Evolutionary conservation across 2,797 vertebrate genomes (phyloP), one percentile per base, ranked within the genome.

Genomic region (Gymnoscopelus microlampas): DNA sequence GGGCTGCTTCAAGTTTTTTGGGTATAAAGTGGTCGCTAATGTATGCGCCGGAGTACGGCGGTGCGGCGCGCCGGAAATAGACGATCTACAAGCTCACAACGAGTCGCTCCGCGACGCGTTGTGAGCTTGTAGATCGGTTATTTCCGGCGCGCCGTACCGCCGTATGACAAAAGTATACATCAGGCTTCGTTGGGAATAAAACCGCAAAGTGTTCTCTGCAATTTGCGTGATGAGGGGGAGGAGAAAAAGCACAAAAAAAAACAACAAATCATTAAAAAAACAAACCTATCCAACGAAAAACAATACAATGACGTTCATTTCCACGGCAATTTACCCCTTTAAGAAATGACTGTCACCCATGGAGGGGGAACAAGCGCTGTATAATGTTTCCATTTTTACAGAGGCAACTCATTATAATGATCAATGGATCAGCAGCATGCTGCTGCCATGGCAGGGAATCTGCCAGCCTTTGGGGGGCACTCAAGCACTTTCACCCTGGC

Each of bases 401-500:
- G 79, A 66, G 70, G 71, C 74, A 50, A 73, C 82, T 84, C 81
- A 77, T 85, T 80, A 80, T 63, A 87, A 71, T 88, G 85, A 89
- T 81, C 66, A 81, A 87, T 83, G 79, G 68, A 82, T 66, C 67
- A 14, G 57, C 5, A 60, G 73, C 44, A 39, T 55, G 50, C 67
- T n/a, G 80, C 11, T 67, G 64, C 53, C 26, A 5, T 24, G 49
- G 73, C 47, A 56, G 71, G 88, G 13, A 77, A 2, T 54, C 48
- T 1, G 51, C 77, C 19, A 49, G 75, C 86, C 94, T 93, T 87
- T 72, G 78, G 94, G 92, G 91, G 94, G 93, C 91, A 90, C 89
- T 94, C 78, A 77, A 87, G 90, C 88, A 89, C 94, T 93, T 92
- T 84, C 81, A 44, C 75, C 75, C 1, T 66, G 49, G 2, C 77